A percentile compares a stretch with the other conserved stretches of the same genome.
phyloP scores from a whole-genome alignment of 2,797 vertebrate genomes.

The Crotalus adamanteus region DNA sequence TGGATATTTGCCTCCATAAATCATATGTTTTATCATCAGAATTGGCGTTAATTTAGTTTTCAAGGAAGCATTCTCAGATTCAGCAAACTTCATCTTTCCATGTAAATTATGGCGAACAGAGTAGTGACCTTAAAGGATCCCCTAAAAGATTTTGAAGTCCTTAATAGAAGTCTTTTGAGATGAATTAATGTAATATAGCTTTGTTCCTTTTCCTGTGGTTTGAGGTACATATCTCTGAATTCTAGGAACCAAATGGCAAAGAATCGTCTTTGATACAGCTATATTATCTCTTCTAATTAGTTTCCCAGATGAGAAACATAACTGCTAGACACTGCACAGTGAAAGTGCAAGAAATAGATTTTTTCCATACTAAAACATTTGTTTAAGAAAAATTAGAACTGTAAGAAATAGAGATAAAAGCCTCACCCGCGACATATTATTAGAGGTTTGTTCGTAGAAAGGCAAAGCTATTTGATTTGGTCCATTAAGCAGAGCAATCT shows the following conservation, averaged over 20 bases:
- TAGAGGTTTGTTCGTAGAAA: conserved; percentile 39
- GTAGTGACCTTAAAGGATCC: not conserved
- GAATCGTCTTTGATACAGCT: not conserved
- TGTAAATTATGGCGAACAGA: not conserved
- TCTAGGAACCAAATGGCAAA: not conserved
- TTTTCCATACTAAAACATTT: conserved; percentile 19
- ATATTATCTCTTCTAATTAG: not conserved
- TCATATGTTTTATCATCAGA: not conserved
- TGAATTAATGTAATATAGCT: not conserved
- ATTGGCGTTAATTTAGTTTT: not conserved
- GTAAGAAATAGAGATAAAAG: conserved; percentile 27
- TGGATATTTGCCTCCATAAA: not conserved
- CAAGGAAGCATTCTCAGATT: not conserved
- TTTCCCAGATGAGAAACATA: not conserved
- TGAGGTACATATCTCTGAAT: not conserved
- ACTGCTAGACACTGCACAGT: not conserved
- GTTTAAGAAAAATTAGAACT: conserved; percentile 29
- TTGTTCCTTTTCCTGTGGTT: not conserved
- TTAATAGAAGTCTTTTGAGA: not conserved
- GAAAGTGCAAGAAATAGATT: conserved; percentile 13
- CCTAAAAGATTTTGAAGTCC: not conserved
- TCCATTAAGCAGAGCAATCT: conserved; percentile 45
- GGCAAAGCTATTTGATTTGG: conserved; percentile 42
- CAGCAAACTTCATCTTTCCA: not conserved
- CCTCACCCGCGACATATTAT: conserved; percentile 34